Evolutionary conservation across 2,797 vertebrate species (phyloP).

Genomic region (Cyprinodon diabolis): DNA sequence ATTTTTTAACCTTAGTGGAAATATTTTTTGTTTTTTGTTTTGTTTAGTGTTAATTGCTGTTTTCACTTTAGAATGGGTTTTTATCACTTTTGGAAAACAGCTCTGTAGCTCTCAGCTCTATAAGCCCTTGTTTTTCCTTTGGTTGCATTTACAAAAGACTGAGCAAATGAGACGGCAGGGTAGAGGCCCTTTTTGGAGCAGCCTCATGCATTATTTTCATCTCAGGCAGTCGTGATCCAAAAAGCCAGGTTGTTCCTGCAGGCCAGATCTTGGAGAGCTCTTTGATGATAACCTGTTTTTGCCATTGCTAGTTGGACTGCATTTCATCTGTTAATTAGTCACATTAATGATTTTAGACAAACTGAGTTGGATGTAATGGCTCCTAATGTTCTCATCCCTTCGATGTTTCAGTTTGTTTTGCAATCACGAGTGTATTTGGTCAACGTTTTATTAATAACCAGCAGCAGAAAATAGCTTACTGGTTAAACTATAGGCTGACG

Average conservation of each 20-base stretch:
- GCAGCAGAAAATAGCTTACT: constrained; percentile 11
- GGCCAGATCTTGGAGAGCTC: constrained; percentile 9
- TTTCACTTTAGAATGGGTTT: constrained; percentile 25
- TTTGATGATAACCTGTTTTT: constrained; percentile 11
- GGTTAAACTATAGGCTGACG: constrained; percentile 17
- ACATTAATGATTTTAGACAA: not conserved
- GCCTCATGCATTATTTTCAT: constrained; percentile 34
- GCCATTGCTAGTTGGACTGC: constrained; percentile 13
- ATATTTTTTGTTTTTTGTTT: not conserved
- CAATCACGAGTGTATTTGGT: constrained; percentile 14
- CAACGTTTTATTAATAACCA: constrained; percentile 17
- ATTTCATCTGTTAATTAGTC: not conserved
- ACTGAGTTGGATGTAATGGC: constrained; percentile 10
- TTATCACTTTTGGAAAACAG: constrained; percentile 13
- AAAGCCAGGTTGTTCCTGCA: constrained; percentile 15
- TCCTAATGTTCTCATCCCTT: not conserved
- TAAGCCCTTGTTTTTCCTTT: constrained; percentile 39
- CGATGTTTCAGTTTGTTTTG: constrained; percentile 16
- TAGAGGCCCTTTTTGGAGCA: constrained; percentile 30
- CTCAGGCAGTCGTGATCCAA: constrained; percentile 17
- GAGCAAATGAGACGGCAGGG: constrained; percentile 43
- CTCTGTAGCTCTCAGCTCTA: constrained; percentile 13
- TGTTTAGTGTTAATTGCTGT: constrained; percentile 3
- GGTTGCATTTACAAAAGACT: constrained; percentile 52
- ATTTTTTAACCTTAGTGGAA: constrained; percentile 5